Evolutionary conservation across 2,888 invertebrate species (phyloP).

Genomic region (Empis stercorea): DNA sequence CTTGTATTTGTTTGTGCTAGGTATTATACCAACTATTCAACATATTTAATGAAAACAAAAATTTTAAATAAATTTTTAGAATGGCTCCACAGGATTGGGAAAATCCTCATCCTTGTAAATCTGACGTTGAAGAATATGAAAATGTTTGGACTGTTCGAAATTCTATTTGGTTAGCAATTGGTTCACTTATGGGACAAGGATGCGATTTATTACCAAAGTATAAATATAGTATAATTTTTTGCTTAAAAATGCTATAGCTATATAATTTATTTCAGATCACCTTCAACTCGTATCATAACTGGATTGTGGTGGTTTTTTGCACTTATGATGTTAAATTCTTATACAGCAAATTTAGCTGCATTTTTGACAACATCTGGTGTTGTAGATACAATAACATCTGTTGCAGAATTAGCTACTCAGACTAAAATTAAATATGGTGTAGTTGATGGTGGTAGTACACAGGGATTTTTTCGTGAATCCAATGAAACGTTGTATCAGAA

Average conservation of each 20-base stretch:
- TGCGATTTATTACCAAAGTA: slow-evolving; percentile 86
- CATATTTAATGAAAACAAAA: not conserved
- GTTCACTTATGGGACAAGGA: slow-evolving; percentile 84
- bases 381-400: slow-evolving; percentile 66
- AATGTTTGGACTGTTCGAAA: slow-evolving; percentile 79
- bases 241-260: no score
- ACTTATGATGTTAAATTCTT: slow-evolving; percentile 80
- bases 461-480: slow-evolving; percentile 76
- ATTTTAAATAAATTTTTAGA: slow-evolving; percentile 34
- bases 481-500: slow-evolving; percentile 78
- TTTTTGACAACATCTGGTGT: slow-evolving; percentile 77
- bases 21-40: no score
- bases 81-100: slow-evolving; percentile 88
- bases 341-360: slow-evolving; percentile 89
- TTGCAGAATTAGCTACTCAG: slow-evolving; percentile 85
- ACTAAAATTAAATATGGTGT: slow-evolving; percentile 92
- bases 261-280: slow-evolving; percentile 46
- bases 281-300: slow-evolving; percentile 76
- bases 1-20: not conserved
- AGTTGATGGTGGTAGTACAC: slow-evolving; percentile 82
- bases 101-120: slow-evolving; percentile 82
- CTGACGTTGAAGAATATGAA: slow-evolving; percentile 69
- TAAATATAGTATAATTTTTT: not conserved
- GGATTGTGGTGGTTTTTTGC: slow-evolving; percentile 93
- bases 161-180: slow-evolving; percentile 86